Percentiles rank a stretch among this genome's conserved stretches.
Conservation (phyloP, 1,140 invertebrate genomes). For the Diorhabda sublineata region DNA sequence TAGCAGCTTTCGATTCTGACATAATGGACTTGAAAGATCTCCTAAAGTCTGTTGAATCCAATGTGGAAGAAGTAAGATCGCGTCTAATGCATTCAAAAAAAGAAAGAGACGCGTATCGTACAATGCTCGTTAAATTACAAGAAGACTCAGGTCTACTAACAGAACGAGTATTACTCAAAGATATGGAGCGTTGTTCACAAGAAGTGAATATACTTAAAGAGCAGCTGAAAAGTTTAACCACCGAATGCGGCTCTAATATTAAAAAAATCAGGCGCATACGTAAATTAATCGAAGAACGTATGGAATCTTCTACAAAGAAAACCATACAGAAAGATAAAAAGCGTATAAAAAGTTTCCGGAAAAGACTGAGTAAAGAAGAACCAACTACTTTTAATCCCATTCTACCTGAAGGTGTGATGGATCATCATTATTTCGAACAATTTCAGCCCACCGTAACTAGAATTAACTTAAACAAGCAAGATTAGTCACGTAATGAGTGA, state of each 20-base stretch:
- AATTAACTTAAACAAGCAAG: not conserved
- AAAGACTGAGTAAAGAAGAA: not conserved
- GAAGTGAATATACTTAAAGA: slow-evolving; percentile 13
- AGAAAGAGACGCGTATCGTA: slow-evolving; percentile 19
- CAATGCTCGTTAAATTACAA: slow-evolving; percentile 17
- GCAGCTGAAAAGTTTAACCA: slow-evolving; percentile 17
- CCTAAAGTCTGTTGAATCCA: not conserved
- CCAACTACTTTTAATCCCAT: not conserved
- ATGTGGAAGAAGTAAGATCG: not conserved
- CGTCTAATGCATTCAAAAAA: slow-evolving; percentile 20
- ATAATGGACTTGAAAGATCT: slow-evolving; percentile 17
- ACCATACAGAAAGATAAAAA: no score
- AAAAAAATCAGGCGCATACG: slow-evolving; percentile 16
- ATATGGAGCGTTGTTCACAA: slow-evolving; percentile 24
- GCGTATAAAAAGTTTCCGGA: no score
- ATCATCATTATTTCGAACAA: not conserved
- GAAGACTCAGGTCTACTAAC: slow-evolving; percentile 29
- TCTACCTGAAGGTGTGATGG: not conserved
- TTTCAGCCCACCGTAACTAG: not conserved
- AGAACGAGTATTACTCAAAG: slow-evolving; percentile 23
- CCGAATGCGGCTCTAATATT: slow-evolving; percentile 17
- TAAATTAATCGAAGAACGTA: not conserved
- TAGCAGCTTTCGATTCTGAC: slow-evolving; percentile 25
- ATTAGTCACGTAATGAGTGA: no score
- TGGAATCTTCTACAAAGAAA: not conserved